These are phyloP conservation scores for Exocentrus adspersus DNA, from an alignment of 2,888 invertebrate genomes.

Conservation along the genomic window DNA sequence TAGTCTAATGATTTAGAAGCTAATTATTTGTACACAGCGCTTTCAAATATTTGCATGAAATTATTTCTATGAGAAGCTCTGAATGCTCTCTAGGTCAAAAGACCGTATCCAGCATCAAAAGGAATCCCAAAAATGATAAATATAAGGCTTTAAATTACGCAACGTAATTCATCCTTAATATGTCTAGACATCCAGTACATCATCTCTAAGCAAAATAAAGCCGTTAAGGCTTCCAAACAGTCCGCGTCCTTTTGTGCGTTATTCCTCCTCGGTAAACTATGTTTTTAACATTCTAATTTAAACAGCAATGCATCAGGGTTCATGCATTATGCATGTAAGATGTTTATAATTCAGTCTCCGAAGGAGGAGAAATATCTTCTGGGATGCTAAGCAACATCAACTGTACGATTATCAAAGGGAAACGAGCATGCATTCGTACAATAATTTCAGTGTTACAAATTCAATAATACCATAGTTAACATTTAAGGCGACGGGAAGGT, in stretches of 20 bases:
- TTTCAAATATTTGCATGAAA: too few species aligned
- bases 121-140: too few species aligned
- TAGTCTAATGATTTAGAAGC: too few species aligned
- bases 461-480: conserved; percentile 33
- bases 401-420: conserved; percentile 11
- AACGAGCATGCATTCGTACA: conserved; percentile 30
- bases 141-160: too few species aligned
- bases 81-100: too few species aligned
- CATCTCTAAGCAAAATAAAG: background rate
- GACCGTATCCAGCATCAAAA: too few species aligned
- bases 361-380: background rate
- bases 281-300: conserved; percentile 27
- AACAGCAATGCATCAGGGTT: conserved; percentile 13
- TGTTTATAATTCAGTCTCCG: conserved; percentile 17
- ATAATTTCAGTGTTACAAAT: conserved; percentile 30
- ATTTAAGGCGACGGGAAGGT: conserved; percentile 21
- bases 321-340: conserved; percentile 28
- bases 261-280: conserved; percentile 6
- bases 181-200: background rate
- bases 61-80: too few species aligned
- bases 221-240: background rate
- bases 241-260: conserved; percentile 15
- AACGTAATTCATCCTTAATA: background rate
- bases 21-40: too few species aligned
- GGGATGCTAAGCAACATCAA: conserved; percentile 14